Conservation (phyloP, 2,888 invertebrate genomes). For the Drosophila kanekoi region DNA sequence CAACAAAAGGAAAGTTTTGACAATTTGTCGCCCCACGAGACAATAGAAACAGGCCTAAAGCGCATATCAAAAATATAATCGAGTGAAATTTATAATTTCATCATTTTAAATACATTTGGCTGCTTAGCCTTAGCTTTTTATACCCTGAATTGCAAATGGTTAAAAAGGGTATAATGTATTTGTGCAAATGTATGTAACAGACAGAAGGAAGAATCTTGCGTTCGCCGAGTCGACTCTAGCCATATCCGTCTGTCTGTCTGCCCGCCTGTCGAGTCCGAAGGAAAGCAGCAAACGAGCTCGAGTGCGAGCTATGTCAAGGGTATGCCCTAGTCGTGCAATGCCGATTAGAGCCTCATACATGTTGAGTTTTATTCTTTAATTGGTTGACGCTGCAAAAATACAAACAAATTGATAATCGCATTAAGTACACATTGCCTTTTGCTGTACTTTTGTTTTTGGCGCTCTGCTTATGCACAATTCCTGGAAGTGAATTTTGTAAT, state of each 20-base stretch:
- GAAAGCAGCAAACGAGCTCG: too few relatives aligned
- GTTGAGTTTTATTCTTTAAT: conserved; percentile 7
- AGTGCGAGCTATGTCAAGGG: too few relatives aligned
- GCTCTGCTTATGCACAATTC: conserved; percentile 37
- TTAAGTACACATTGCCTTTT: conserved; percentile 36
- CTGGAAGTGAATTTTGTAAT: conserved; percentile 70
- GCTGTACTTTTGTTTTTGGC: conserved; percentile 5
- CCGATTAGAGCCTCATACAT: too few relatives aligned
- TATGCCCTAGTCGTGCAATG: too few relatives aligned
- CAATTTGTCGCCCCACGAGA: conserved; percentile 38
- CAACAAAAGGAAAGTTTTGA: conserved; percentile 48
- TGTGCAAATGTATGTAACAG: too few relatives aligned
- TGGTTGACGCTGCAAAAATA: conserved; percentile 52
- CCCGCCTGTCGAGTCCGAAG: too few relatives aligned
- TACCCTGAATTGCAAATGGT: too few relatives aligned
- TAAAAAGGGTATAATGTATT: too few relatives aligned
- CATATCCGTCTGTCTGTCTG: too few relatives aligned
- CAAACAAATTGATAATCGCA: conserved; percentile 56
- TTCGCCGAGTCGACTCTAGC: too few relatives aligned
- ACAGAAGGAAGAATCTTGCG: too few relatives aligned
- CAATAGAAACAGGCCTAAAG: conserved; percentile 17
- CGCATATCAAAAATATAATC: not conserved
- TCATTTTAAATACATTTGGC: conserved; percentile 16
- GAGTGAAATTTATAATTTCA: conserved; percentile 21
- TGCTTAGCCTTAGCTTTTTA: conserved; percentile 2